Evolutionary conservation across 2,797 vertebrate species (phyloP).

Genomic region (Buphagus erythrorhynchus): DNA sequence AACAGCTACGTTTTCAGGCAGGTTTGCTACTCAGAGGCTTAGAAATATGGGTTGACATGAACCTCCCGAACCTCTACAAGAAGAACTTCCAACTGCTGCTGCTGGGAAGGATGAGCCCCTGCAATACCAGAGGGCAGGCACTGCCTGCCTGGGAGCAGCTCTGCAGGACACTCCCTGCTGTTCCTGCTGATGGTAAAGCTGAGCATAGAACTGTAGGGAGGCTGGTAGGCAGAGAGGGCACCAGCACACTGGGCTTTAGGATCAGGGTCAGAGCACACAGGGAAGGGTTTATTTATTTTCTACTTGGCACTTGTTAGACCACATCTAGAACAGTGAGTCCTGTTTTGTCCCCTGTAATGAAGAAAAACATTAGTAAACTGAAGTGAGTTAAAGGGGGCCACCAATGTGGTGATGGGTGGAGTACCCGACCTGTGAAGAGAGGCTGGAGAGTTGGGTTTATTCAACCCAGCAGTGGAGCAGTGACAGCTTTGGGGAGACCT

Average conservation of each 20-base stretch:
- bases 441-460: not conserved
- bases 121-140: not conserved
- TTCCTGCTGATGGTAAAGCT: not conserved
- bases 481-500: not conserved
- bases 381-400: not conserved
- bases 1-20: not conserved
- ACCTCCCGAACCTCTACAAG: not conserved
- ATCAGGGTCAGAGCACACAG: not conserved
- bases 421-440: not conserved
- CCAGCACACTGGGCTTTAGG: not conserved
- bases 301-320: not conserved
- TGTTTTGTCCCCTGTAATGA: not conserved
- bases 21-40: not conserved
- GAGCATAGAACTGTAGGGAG: not conserved
- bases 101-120: not conserved
- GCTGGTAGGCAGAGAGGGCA: not conserved
- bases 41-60: not conserved
- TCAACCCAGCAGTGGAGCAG: not conserved
- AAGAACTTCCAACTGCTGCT: not conserved
- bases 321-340: not conserved
- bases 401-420: not conserved
- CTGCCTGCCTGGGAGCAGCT: not conserved
- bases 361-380: not conserved
- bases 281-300: not conserved
- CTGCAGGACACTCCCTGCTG: fast-evolving